Evolutionary conservation across 2,113 vertebrate species (phyloP), one percentile per base, ranked within the genome.

Genomic region (Morone chrysops): DNA sequence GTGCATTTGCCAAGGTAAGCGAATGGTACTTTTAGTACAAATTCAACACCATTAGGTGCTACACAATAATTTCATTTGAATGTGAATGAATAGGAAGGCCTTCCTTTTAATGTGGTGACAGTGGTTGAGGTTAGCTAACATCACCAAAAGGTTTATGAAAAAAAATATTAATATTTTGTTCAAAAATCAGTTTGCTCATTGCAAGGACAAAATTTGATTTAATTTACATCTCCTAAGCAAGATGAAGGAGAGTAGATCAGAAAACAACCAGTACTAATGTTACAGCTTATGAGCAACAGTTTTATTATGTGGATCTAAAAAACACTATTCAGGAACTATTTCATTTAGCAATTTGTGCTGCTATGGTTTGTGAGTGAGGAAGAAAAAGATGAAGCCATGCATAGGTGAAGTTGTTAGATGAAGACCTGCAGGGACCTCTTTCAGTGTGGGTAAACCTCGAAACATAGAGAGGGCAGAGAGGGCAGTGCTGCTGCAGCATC

Each of bases 1-100:
- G 50, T 87, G 81, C 61, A 7, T 78, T 80, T 85, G 66, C 70
- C n/a, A 18, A 7, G 7, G 31, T 75, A 70, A 84, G 72, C 57
- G 0, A 81, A 76, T 85, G 61, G 67, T 80, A 75, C 86, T 65
- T 77, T 38, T 48, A 48, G 41, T 66, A 25, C 48, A 50, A 41
- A 81, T 78, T 68, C n/a, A 76, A 40, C 51, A n/a, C 41, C 41
- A 63, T 57, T 2, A 14, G 69, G 20, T 13, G 6, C 8, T 66
- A 48, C 56, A 80, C 40, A 75, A 71, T 57, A 68, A 80, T 74
- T n/a, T 4, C 6, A 79, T 43, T 59, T 60, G 13, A 69, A 25
- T 63, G 22, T 47, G 40, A 71, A 56, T 7, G 56, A 43, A 70
- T 11, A 12, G 13, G 14, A 56, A 12, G 4, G 25, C 12, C 14